Conservation (phyloP, 2,888 invertebrate species). For the Dorcus parallelipipedus region DNA sequence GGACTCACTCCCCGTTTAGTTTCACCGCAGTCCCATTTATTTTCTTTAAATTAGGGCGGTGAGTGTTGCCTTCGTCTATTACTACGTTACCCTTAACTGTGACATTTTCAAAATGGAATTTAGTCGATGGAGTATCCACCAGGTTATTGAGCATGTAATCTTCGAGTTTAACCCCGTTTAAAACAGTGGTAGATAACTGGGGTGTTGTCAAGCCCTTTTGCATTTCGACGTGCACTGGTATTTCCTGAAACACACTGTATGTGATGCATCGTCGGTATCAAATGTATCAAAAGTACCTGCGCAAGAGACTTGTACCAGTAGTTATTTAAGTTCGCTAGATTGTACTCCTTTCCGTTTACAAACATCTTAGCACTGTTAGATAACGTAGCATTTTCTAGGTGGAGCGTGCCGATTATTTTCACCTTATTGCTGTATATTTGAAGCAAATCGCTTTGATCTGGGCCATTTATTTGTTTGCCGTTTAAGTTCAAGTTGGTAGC, state of each 20-base stretch:
- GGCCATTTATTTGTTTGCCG: slow-evolving; percentile 32
- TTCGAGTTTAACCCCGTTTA: slow-evolving; percentile 35
- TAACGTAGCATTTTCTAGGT: slow-evolving; percentile 33
- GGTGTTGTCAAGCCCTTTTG: slow-evolving; percentile 34
- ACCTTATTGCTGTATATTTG: slow-evolving; percentile 42
- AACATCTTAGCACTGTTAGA: slow-evolving; percentile 26
- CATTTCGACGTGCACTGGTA: slow-evolving; percentile 36
- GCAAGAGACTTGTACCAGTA: slow-evolving; percentile 43
- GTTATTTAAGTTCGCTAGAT: slow-evolving; percentile 25
- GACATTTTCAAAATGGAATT: slow-evolving; percentile 39
- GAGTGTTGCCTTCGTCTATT: slow-evolving; percentile 28
- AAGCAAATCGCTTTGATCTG: slow-evolving; percentile 36
- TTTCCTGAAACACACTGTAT: slow-evolving; percentile 25
- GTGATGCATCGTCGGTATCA: background rate
- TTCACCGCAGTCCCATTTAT: slow-evolving; percentile 35
- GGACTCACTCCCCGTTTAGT: slow-evolving; percentile 34
- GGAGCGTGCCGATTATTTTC: slow-evolving; percentile 39
- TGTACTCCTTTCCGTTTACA: slow-evolving; percentile 32
- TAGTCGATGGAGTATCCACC: slow-evolving; percentile 25
- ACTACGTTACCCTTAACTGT: slow-evolving; percentile 37
- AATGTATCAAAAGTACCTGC: slow-evolving; percentile 31
- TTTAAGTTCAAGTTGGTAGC: background rate
- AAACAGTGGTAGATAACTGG: slow-evolving; percentile 32
- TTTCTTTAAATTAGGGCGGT: slow-evolving; percentile 36
- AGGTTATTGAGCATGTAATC: slow-evolving; percentile 34